phyloP scores from a whole-genome alignment of 2,113 vertebrate species.

The Eptatretus burgeri region DNA sequence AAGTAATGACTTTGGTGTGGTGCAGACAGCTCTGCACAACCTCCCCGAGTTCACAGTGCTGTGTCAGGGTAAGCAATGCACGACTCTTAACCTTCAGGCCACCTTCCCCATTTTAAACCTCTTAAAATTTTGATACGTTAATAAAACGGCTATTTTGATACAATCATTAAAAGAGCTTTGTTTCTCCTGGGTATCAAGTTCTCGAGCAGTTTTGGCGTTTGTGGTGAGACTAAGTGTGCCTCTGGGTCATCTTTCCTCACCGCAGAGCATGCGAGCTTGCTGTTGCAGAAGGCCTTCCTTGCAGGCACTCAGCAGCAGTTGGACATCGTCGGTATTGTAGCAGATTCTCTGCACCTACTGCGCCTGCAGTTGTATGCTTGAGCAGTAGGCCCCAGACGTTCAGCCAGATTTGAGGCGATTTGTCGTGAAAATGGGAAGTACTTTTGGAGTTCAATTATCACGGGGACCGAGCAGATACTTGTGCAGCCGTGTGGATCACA shows the following conservation, averaged over 20 bases:
- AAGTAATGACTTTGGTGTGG: slow-evolving; percentile 68
- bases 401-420: too few species aligned
- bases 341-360: slow-evolving; percentile 64
- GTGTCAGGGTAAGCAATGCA: slow-evolving; percentile 37
- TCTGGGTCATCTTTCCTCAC: slow-evolving; percentile 9
- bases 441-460: too few species aligned
- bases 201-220: not conserved
- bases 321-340: slow-evolving; percentile 71
- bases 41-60: slow-evolving; percentile 77
- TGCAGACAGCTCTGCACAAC: slow-evolving; percentile 64
- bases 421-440: too few species aligned
- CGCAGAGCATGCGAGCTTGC: slow-evolving; percentile 50
- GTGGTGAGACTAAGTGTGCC: not conserved
- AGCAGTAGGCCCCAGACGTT: not conserved
- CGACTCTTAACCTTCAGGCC: not conserved
- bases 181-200: not conserved
- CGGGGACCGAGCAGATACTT: too few species aligned
- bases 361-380: slow-evolving; percentile 38
- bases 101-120: not conserved
- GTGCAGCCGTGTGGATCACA: too few species aligned
- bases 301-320: slow-evolving; percentile 79
- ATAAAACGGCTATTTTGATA: not conserved
- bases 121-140: not conserved
- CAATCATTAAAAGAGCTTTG: not conserved
- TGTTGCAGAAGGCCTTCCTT: slow-evolving; percentile 73